A percentile compares a stretch with the other conserved stretches of the same genome.
These are phyloP conservation scores for Rhingia rostrata DNA, from an alignment of 2,888 invertebrate species.

Conservation along the genomic window DNA sequence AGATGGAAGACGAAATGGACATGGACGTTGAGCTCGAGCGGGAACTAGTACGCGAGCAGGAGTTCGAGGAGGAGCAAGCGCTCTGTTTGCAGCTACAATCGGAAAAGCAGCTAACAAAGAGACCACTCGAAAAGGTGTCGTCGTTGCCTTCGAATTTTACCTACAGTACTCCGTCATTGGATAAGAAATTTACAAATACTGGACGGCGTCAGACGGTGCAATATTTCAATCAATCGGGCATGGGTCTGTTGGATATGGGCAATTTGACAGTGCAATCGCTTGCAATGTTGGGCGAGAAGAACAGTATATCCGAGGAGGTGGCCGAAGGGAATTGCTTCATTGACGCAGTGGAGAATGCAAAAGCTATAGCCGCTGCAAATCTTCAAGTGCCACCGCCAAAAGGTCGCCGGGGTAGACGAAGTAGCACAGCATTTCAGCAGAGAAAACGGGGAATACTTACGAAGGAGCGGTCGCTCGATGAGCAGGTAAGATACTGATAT, in stretches of 20 bases:
- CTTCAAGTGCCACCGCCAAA: slow-evolving; percentile 78
- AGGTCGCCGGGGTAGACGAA: slow-evolving; percentile 80
- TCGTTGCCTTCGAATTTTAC: slow-evolving; percentile 93
- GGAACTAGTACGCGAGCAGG: slow-evolving; percentile 91
- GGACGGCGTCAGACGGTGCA: slow-evolving; percentile 82
- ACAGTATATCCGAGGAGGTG: slow-evolving; percentile 85
- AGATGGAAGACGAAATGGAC: slow-evolving; percentile 91
- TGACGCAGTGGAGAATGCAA: slow-evolving; percentile 50
- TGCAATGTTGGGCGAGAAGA: slow-evolving; percentile 84
- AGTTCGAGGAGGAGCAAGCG: slow-evolving; percentile 89
- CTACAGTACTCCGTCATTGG: slow-evolving; percentile 88
- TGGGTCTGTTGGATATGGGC: slow-evolving; percentile 82
- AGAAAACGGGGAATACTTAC: slow-evolving; percentile 80
- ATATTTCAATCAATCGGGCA: slow-evolving; percentile 80
- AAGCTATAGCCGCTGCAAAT: slow-evolving; percentile 70
- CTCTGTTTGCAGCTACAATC: slow-evolving; percentile 87
- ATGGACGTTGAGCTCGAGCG: slow-evolving; percentile 96
- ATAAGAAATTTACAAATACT: slow-evolving; percentile 80
- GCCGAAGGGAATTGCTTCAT: slow-evolving; percentile 85
- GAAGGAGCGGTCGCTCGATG: slow-evolving; percentile 83
- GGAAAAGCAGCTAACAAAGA: slow-evolving; percentile 83
- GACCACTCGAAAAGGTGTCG: slow-evolving; percentile 87
- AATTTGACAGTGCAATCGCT: slow-evolving; percentile 72
- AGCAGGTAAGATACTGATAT: slow-evolving; percentile 76
- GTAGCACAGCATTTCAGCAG: slow-evolving; percentile 80